phyloP scores from a whole-genome alignment of 1,140 invertebrate species.

The Gonioctena quinquepunctata region DNA sequence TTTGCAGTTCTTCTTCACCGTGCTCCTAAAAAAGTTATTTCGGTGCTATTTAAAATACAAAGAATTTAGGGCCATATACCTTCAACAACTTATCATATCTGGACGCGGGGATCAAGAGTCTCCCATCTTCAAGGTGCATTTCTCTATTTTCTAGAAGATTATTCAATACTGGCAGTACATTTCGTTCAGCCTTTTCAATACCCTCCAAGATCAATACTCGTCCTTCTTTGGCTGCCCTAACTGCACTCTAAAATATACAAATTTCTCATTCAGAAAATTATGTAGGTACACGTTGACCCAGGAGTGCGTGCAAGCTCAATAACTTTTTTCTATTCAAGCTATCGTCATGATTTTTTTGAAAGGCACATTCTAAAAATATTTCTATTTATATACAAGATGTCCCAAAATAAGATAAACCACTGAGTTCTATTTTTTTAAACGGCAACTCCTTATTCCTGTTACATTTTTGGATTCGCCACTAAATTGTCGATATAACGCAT shows the following conservation, averaged over 20 bases:
- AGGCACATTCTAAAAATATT: no score
- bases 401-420: no score
- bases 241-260: slow-evolving; percentile 76
- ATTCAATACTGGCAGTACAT: slow-evolving; percentile 96
- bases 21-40: slow-evolving; percentile 66
- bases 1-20: slow-evolving; percentile 75
- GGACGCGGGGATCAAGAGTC: slow-evolving; percentile 85
- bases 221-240: slow-evolving; percentile 86
- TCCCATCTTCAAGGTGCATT: slow-evolving; percentile 97
- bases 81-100: slow-evolving; percentile 90
- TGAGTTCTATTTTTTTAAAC: no score
- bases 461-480: no score
- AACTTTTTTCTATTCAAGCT: no score
- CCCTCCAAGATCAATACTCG: slow-evolving; percentile 92
- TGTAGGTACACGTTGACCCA: no score
- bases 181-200: slow-evolving; percentile 96
- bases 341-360: no score
- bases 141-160: slow-evolving; percentile 98
- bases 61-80: slow-evolving; percentile 57
- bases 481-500: no score
- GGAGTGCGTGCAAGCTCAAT: no score
- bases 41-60: neutral
- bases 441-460: no score
- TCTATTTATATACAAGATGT: no score
- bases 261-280: no score